Conservation (phyloP, 2,888 invertebrate genomes). For the Philereme transversata region DNA sequence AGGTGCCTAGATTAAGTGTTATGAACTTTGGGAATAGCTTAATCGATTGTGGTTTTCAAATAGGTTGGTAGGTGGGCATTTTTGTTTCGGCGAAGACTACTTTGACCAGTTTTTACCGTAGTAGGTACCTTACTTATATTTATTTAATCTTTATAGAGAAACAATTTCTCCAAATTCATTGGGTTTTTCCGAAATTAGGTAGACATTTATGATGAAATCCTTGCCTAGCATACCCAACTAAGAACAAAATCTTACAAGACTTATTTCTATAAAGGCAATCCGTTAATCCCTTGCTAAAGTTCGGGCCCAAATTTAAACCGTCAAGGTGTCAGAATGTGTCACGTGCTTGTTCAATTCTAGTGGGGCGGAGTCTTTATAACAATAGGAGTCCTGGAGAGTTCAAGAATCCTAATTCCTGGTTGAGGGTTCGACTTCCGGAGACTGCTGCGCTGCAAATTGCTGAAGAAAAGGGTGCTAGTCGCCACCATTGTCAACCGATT, state of each 20-base stretch:
- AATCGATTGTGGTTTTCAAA: conserved; percentile 1
- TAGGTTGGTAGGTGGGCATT: neutral
- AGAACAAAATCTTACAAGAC: neutral
- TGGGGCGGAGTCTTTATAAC: conserved; percentile 72
- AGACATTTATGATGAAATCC: too few relatives aligned
- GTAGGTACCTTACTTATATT: too few relatives aligned
- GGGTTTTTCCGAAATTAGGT: too few relatives aligned
- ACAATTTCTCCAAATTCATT: too few relatives aligned
- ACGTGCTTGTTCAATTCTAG: conserved; percentile 72
- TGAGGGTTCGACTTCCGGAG: conserved; percentile 73
- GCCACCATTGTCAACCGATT: conserved; percentile 78
- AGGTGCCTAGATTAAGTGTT: conserved; percentile 25
- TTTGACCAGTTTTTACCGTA: too few relatives aligned
- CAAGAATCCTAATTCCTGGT: conserved; percentile 75
- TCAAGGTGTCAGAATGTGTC: conserved; percentile 58
- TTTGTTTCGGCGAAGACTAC: too few relatives aligned
- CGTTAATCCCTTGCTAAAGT: conserved; percentile 23
- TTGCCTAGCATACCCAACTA: too few relatives aligned
- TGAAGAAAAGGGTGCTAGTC: conserved; percentile 74
- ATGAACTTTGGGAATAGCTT: conserved; percentile 15
- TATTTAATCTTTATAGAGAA: too few relatives aligned
- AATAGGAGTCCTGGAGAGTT: conserved; percentile 73
- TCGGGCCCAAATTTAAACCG: conserved; percentile 34
- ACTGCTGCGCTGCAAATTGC: conserved; percentile 79
- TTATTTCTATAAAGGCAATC: conserved; percentile 13